Base-by-base conservation (phyloP, 1,140 invertebrate species). In the Gonioctena quinquepunctata region DNA sequence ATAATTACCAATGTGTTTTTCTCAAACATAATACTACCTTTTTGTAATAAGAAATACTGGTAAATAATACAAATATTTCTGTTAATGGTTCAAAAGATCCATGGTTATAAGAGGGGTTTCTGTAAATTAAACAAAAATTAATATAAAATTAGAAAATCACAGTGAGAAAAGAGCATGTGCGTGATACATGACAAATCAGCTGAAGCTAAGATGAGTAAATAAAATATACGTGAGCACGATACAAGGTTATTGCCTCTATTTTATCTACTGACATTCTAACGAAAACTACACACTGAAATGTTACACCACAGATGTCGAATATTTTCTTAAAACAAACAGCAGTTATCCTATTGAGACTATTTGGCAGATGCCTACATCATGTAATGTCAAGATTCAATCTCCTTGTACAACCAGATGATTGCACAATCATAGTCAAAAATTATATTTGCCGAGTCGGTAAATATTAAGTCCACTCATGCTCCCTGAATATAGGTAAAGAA, bases 81-180 rank as follows among this genome's bases (percentile, higher is more conserved):
- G 22, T 65, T 65, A 26, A 65, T 52, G 21, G 50, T 54, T 65
- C 63, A 65, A 65, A 65, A 50, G 23, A 54, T 65, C 63, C 48
- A 54, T 54, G 49, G 63, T 65, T 42, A 54, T 25, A 65, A 65
- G 63, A 65, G 49, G 63, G 23, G 63, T 27, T 65, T 65, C 63
- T 65, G 63, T 26, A 65, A 62, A 65, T 65, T n/a, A 65, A 65
- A 65, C 26, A 65, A 65, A 61, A 61, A 61, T 25, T n/a, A 6
- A 27, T 33, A 27, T 61, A 61, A 61, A 61, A 61, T 54, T 54
- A 54, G 50, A 54, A 54, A 54, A 22, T 19, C 6, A 42, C 6
- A 42, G 21, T 13, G 50, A 16, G 50, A 16, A n/a, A 13, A 42
- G 33, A 42, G 33, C 33, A 42, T 42, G n/a, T 42, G 33, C 33